Evolutionary conservation across 2,888 invertebrate genomes (phyloP).

Genomic region (Tetrapedia diversipes): DNA sequence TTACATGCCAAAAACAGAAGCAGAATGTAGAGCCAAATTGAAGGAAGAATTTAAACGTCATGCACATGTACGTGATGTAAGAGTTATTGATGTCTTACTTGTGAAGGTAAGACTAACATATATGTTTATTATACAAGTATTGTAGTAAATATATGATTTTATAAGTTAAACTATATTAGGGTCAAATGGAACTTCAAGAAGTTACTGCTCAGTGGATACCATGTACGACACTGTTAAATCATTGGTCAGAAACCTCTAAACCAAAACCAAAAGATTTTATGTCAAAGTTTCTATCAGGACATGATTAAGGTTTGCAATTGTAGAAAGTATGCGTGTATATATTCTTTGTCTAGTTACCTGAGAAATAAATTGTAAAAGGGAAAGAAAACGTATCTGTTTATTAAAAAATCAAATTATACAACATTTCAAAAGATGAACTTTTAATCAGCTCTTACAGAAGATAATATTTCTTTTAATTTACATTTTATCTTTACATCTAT

Average conservation of each 20-base stretch:
- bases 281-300: conserved; percentile 92
- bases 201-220: conserved; percentile 94
- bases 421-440: conserved; percentile 62
- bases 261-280: conserved; percentile 95
- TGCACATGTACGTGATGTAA: conserved; percentile 91
- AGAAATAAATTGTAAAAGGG: conserved; percentile 27
- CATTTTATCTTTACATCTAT: conserved; percentile 78
- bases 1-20: conserved; percentile 90
- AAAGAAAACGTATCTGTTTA: conserved; percentile 33
- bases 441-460: conserved; percentile 69
- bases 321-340: conserved; percentile 6
- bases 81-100: conserved; percentile 95
- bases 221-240: conserved; percentile 93
- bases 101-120: conserved; percentile 88
- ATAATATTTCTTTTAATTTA: conserved; percentile 75
- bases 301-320: conserved; percentile 82
- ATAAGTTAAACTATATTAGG: conserved; percentile 84
- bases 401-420: conserved; percentile 36
- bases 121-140: neutral
- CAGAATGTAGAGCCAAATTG: conserved; percentile 89
- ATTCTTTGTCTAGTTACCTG: neutral
- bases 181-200: conserved; percentile 97
- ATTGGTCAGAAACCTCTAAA: conserved; percentile 92
- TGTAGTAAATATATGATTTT: neutral
- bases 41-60: conserved; percentile 91